Evolutionary conservation across 2,113 vertebrate genomes (phyloP), one percentile per base, ranked within the genome.

Genomic region (Acanthisitta chloris): DNA sequence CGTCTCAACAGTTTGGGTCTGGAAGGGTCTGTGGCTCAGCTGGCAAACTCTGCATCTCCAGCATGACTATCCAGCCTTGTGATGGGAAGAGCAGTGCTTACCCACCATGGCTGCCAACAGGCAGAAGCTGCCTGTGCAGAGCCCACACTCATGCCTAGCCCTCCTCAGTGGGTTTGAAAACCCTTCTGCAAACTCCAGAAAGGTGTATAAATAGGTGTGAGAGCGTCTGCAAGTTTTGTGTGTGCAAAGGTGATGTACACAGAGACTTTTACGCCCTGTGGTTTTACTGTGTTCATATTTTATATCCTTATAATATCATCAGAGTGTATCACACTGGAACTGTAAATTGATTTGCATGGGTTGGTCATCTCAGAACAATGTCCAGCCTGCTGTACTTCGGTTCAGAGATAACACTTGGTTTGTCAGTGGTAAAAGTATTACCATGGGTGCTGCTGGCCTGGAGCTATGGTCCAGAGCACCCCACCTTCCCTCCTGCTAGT

Each of bases 281-380:
- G 19, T 40, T 66, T 80, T 81, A 36, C 21, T 66, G 46, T 13
- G 16, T 26, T 81, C n/a, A 2, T 51, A 36, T 83, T 91, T 90
- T 59, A 78, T 58, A 49, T 24, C 59, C 59, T 80, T 59, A 33
- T 46, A 77, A 66, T 48, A 72, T 16, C 74, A 92, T 67, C 58
- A 78, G 72, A 59, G 43, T 3, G 4, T 45, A 54, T 59, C 43
- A n/a, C 1, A 8, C 43, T 81, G 64, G 81, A 92, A 77, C 34
- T 57, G 34, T 73, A 88, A 92, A 93, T 70, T 86, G 70, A 77
- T 95, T 93, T 86, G 61, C 86, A 62, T 80, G 83, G 88, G 62
- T 73, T 94, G 93, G 88, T 95, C 95, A 90, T 46, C 79, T 83
- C 67, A 66, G 96, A 95, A 81, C 87, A 64, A 88, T 10, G 59